Evolutionary conservation across 2,797 vertebrate species (phyloP).

Genomic region (Hyperoplus lanceolatus): DNA sequence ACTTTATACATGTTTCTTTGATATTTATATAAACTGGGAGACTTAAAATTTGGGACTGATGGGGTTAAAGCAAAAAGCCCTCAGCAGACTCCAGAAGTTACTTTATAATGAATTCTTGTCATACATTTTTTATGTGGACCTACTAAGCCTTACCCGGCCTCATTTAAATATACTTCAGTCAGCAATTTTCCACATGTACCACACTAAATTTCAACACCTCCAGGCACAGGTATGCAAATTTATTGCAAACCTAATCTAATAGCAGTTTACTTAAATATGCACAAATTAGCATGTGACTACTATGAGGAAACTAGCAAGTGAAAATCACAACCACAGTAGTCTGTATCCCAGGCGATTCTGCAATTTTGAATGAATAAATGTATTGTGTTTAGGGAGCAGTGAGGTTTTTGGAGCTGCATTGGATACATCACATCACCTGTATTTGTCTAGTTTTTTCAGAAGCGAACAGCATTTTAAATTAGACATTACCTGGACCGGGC

Average conservation of each 20-base stretch:
- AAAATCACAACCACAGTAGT: not conserved
- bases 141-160: conserved; percentile 7
- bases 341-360: not conserved
- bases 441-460: not conserved
- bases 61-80: not conserved
- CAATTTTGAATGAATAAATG: not conserved
- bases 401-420: not conserved
- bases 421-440: not conserved
- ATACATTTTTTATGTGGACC: conserved; percentile 11
- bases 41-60: not conserved
- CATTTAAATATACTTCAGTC: conserved; percentile 35
- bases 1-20: not conserved
- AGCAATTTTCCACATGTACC: conserved; percentile 21
- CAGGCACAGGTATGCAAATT: not conserved
- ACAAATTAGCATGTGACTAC: conserved; percentile 7
- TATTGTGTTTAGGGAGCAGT: not conserved
- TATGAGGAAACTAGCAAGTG: not conserved
- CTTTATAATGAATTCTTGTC: conserved; percentile 19
- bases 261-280: not conserved
- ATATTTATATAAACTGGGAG: too few relatives aligned
- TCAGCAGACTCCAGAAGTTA: conserved; percentile 2
- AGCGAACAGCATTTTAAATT: not conserved
- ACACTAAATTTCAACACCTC: not conserved
- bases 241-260: conserved; percentile 1
- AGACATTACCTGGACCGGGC: conserved; percentile 86